phyloP scores from a whole-genome alignment of 1,140 invertebrate species.

The Ditylenchus dipsaci region DNA sequence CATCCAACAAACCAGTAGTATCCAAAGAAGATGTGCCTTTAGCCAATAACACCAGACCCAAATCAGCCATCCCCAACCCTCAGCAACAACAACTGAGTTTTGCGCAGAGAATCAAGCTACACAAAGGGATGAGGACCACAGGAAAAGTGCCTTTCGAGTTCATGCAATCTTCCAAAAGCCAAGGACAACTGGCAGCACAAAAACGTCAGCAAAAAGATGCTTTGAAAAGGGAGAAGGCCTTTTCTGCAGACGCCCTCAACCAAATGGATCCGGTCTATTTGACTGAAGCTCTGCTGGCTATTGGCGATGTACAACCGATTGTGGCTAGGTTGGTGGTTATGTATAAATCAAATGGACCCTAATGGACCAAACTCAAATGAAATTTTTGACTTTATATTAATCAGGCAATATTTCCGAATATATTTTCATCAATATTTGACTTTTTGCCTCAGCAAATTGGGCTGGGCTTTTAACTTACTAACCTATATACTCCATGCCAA shows the following conservation, averaged over 20 bases:
- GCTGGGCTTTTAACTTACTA: too few species aligned
- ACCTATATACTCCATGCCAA: too few species aligned
- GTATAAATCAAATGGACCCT: slow-evolving; percentile 3
- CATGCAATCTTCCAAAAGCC: neutral
- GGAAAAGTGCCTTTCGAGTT: slow-evolving; percentile 34
- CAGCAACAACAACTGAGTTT: slow-evolving; percentile 16
- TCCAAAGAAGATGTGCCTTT: neutral
- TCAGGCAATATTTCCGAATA: too few species aligned
- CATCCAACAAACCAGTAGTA: too few species aligned
- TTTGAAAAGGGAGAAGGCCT: slow-evolving; percentile 21
- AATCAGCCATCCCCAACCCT: neutral
- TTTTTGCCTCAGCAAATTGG: too few species aligned
- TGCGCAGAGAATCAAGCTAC: slow-evolving; percentile 29
- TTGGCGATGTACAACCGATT: slow-evolving; percentile 42
- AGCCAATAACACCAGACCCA: neutral
- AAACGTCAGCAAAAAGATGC: slow-evolving; percentile 9
- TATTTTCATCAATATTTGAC: too few species aligned
- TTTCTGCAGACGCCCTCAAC: slow-evolving; percentile 39
- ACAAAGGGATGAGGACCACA: slow-evolving; percentile 31
- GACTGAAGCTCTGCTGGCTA: slow-evolving; percentile 36
- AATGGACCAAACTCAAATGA: neutral
- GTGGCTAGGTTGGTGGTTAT: slow-evolving; percentile 38
- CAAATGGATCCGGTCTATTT: slow-evolving; percentile 40
- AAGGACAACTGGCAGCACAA: neutral
- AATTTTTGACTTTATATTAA: too few species aligned